Evolutionary conservation across 2,113 vertebrate species (phyloP).

Genomic region (Callochromis pleurospilus): DNA sequence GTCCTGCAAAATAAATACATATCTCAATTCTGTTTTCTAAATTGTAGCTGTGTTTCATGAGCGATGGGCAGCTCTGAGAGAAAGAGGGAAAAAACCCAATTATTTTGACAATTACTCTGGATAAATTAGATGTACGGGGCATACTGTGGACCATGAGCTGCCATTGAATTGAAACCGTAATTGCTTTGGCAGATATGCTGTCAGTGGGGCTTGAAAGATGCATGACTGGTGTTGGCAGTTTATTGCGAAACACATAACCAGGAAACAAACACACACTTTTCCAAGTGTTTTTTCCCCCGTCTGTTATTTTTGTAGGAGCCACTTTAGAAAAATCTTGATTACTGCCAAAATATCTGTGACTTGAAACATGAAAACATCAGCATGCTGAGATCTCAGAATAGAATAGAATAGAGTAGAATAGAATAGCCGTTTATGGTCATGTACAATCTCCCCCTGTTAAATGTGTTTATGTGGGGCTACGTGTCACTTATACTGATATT

Average conservation of each 20-base stretch:
- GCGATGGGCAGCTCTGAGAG: neutral
- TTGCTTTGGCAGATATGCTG: constrained; percentile 44
- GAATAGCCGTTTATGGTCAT: neutral
- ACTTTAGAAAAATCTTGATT: neutral
- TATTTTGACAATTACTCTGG: constrained; percentile 52
- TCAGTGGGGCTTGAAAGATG: constrained; percentile 36
- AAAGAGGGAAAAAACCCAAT: neutral
- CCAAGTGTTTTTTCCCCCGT: neutral
- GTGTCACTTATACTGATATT: neutral
- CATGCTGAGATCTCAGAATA: neutral
- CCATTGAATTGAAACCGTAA: constrained; percentile 37
- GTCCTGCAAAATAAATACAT: neutral
- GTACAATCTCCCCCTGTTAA: neutral
- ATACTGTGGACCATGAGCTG: constrained; percentile 5
- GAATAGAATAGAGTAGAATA: neutral
- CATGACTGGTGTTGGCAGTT: constrained; percentile 4
- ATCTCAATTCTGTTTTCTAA: constrained; percentile 3
- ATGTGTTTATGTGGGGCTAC: neutral
- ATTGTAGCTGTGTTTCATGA: neutral
- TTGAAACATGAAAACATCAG: neutral
- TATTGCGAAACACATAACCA: neutral
- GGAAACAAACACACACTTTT: neutral
- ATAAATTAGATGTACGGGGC: constrained; percentile 43
- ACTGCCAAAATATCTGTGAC: neutral
- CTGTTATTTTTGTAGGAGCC: neutral